phyloP scores from a whole-genome alignment of 2,797 vertebrate species.

The Pantherophis vulpinus region DNA sequence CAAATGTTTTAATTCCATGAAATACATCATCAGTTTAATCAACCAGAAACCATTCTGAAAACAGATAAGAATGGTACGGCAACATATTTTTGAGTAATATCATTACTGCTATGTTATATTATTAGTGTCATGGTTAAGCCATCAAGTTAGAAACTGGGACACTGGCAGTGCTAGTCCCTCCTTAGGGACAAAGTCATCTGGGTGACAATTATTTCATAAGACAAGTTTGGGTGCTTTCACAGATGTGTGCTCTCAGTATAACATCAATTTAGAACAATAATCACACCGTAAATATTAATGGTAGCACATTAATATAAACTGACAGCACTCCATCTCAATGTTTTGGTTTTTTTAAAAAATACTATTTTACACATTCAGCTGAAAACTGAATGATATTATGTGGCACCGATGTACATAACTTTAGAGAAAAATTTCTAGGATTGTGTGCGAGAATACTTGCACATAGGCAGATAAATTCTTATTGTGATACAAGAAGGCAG shows the following conservation, averaged over 20 bases:
- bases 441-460: no score
- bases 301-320: background rate
- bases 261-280: background rate
- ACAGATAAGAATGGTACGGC: background rate
- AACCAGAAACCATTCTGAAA: background rate
- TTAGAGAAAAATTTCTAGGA: no score
- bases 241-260: background rate
- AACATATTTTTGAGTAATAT: background rate
- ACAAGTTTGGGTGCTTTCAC: background rate
- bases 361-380: background rate
- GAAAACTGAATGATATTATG: background rate
- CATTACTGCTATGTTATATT: conserved; percentile 22
- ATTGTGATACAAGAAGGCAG: no score
- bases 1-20: background rate
- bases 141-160: background rate
- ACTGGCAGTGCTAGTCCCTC: background rate
- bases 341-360: background rate
- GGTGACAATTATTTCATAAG: background rate
- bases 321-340: background rate
- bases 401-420: background rate
- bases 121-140: background rate
- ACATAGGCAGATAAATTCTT: no score
- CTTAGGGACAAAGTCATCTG: background rate
- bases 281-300: background rate
- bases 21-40: background rate